phyloP scores from a whole-genome alignment of 2,113 vertebrate genomes.

The Empidonax traillii region DNA sequence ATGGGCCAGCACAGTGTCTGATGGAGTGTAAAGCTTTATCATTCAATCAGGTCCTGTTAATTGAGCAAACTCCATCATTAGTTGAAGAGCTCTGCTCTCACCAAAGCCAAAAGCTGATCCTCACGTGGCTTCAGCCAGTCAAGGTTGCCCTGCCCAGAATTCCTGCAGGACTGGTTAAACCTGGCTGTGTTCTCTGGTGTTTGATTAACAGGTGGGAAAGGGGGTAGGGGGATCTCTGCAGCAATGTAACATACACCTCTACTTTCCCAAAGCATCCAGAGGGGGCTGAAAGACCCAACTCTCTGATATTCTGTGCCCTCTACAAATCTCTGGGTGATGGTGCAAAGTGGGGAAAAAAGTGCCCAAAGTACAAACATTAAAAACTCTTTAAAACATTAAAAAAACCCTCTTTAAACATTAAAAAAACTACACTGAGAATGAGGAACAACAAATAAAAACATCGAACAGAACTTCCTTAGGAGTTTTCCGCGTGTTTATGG shows the following conservation, averaged over 20 bases:
- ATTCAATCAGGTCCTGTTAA: not conserved
- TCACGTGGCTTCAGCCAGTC: fast-evolving
- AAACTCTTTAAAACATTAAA: not conserved
- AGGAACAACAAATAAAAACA: not conserved
- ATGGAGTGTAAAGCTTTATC: not conserved
- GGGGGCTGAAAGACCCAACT: not conserved
- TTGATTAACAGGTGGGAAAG: not conserved
- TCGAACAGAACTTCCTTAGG: not conserved
- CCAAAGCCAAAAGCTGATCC: not conserved
- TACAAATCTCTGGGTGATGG: not conserved
- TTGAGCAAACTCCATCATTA: not conserved
- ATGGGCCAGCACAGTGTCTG: not conserved
- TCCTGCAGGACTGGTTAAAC: fast-evolving
- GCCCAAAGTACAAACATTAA: not conserved
- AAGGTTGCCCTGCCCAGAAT: not conserved
- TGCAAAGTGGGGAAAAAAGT: not conserved
- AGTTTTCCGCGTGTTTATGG: not conserved
- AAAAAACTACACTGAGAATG: not conserved
- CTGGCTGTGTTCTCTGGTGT: fast-evolving
- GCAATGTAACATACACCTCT: not conserved
- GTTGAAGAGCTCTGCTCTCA: not conserved
- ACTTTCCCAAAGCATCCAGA: not conserved
- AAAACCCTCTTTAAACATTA: not conserved
- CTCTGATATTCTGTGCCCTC: not conserved
- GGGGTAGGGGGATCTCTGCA: not conserved